phyloP scores from a whole-genome alignment of 2,888 invertebrate genomes.

The Deladenus siricidicola region DNA sequence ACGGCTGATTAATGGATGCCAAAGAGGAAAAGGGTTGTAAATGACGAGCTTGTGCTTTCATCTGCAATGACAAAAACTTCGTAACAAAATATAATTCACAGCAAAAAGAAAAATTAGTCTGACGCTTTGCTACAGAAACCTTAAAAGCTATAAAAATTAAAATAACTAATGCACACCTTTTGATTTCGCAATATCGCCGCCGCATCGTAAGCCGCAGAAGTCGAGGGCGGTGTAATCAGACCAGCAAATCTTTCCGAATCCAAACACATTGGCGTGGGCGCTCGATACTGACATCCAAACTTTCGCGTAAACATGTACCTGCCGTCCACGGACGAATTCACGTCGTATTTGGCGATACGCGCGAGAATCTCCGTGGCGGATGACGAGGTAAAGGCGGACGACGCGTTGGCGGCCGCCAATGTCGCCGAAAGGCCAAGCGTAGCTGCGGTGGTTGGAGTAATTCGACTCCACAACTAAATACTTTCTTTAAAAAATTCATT shows the following conservation, averaged over 20 bases:
- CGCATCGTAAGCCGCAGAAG: background rate
- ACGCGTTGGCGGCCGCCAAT: background rate
- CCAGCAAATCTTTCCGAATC: background rate
- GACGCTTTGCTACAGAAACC: background rate
- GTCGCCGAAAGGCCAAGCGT: background rate
- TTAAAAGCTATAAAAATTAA: background rate
- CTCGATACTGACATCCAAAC: constrained; percentile 14
- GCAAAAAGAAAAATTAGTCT: background rate
- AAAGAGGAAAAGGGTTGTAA: too few species aligned
- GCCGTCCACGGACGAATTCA: constrained; percentile 18
- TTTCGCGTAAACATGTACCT: constrained; percentile 21
- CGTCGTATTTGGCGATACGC: background rate
- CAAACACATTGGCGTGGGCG: constrained; percentile 1
- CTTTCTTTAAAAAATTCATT: too few species aligned
- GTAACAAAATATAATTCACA: background rate
- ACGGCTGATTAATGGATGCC: too few species aligned
- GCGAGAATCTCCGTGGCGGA: background rate
- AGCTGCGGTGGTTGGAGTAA: constrained; percentile 5
- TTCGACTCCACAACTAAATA: constrained; percentile 16
- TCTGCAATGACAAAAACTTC: background rate
- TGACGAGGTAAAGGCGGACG: background rate
- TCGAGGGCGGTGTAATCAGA: background rate
- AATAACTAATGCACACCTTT: background rate
- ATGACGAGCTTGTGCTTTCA: background rate
- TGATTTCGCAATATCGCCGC: background rate